phyloP scores from a whole-genome alignment of 2,888 invertebrate species.

The Abscondita cerata region DNA sequence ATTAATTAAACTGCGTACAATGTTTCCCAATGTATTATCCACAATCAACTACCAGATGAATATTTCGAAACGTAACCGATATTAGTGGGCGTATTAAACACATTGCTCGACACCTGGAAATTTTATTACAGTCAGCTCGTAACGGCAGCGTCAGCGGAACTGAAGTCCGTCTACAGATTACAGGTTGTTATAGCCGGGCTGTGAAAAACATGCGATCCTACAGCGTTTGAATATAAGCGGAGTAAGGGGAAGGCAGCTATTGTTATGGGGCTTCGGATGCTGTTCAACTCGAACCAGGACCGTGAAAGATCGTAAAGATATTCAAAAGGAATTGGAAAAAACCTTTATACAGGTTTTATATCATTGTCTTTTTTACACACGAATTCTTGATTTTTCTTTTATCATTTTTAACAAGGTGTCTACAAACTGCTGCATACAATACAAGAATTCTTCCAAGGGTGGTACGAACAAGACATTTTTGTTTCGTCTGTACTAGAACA shows the following conservation, averaged over 20 bases:
- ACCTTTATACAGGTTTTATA: conserved; percentile 8
- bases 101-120: conserved; percentile 43
- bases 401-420: conserved; percentile 12
- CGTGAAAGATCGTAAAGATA: conserved; percentile 31
- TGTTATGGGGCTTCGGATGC: conserved; percentile 42
- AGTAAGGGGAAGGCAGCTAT: conserved; percentile 42
- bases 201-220: conserved; percentile 54
- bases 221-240: conserved; percentile 44
- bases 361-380: conserved; percentile 9
- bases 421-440: no score
- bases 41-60: conserved; percentile 40
- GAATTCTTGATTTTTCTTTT: conserved; percentile 10
- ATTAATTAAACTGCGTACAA: no score
- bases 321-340: conserved; percentile 19
- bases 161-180: conserved; percentile 49
- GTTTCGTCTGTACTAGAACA: background rate
- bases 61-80: conserved; percentile 38
- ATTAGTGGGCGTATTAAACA: conserved; percentile 41
- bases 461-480: conserved; percentile 6
- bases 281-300: conserved; percentile 28
- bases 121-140: conserved; percentile 7
- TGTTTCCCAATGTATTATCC: conserved; percentile 13
- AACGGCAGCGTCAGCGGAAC: conserved; percentile 38
- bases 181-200: conserved; percentile 57
- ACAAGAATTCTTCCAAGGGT: conserved; percentile 1